Evolutionary conservation across 2,888 invertebrate species (phyloP).

Genomic region (Tigriopus californicus): DNA sequence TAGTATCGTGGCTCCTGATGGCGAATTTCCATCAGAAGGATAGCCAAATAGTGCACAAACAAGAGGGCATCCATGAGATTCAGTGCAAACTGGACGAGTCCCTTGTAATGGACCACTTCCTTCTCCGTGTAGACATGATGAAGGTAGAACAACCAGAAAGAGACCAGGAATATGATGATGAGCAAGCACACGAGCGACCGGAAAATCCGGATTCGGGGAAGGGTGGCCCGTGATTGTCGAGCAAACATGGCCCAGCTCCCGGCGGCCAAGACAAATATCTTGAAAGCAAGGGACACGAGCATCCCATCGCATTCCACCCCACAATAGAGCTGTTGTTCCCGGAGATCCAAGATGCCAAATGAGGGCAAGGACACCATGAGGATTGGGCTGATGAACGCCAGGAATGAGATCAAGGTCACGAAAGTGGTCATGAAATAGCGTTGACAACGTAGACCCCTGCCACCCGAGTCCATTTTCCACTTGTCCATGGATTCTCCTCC

Average conservation of each 20-base stretch:
- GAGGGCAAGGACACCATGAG: constrained; percentile 88
- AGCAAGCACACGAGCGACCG: constrained; percentile 71
- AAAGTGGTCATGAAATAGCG: constrained; percentile 64
- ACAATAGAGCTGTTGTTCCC: constrained; percentile 34
- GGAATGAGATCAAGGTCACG: constrained; percentile 53
- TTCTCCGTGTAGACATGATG: constrained; percentile 45
- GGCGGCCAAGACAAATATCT: constrained; percentile 64
- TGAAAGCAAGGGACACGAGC: constrained; percentile 72
- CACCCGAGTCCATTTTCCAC: constrained; percentile 17
- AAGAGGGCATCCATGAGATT: constrained; percentile 81
- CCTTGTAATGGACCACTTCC: constrained; percentile 46
- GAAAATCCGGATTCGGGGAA: constrained; percentile 79
- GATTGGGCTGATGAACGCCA: constrained; percentile 75
- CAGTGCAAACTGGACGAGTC: constrained; percentile 74
- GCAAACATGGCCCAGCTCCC: constrained; percentile 86
- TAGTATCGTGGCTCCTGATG: constrained; percentile 67
- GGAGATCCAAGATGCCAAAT: constrained; percentile 33
- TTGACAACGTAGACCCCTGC: constrained; percentile 36
- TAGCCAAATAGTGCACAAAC: constrained; percentile 83
- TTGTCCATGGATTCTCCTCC: constrained; percentile 1
- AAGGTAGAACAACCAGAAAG: constrained; percentile 95
- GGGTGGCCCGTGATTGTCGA: constrained; percentile 58
- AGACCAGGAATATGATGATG: constrained; percentile 74
- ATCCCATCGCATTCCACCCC: constrained; percentile 86
- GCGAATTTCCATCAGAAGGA: constrained; percentile 76